phyloP scores from a whole-genome alignment of 2,888 invertebrate genomes.

The Acanthosoma haemorrhoidale region DNA sequence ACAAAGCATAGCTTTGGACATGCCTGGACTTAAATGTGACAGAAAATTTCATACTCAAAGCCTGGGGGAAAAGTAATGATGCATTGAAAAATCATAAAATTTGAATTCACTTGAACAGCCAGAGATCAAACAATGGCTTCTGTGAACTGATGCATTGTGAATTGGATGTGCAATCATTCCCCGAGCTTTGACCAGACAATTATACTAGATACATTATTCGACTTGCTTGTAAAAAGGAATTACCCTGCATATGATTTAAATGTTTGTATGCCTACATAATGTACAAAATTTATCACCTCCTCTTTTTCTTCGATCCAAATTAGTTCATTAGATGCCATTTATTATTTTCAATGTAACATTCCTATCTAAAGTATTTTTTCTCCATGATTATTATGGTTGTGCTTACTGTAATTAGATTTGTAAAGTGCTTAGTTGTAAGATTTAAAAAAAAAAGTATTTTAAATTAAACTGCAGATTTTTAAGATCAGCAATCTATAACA shows the following conservation, averaged over 20 bases:
- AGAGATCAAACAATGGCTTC: too few relatives aligned
- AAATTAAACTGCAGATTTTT: too few relatives aligned
- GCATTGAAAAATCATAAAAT: too few relatives aligned
- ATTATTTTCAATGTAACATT: neutral
- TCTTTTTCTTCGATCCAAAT: neutral
- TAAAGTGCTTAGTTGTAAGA: neutral
- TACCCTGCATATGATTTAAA: too few relatives aligned
- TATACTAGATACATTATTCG: neutral
- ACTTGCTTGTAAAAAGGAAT: neutral
- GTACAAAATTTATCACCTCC: neutral
- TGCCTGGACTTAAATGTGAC: too few relatives aligned
- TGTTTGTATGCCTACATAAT: neutral
- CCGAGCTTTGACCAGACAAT: neutral
- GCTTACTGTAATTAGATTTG: conserved; percentile 3
- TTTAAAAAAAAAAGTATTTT: neutral
- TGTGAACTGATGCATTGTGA: too few relatives aligned
- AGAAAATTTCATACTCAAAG: too few relatives aligned
- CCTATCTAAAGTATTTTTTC: neutral
- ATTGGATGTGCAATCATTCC: too few relatives aligned
- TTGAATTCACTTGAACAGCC: too few relatives aligned
- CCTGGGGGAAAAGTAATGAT: too few relatives aligned
- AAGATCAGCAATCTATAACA: too few relatives aligned
- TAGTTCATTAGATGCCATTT: neutral
- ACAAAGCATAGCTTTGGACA: too few relatives aligned
- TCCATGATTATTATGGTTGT: conserved; percentile 9